Conservation (phyloP, 1,140 invertebrate species). For the Drosophila carrolli region DNA sequence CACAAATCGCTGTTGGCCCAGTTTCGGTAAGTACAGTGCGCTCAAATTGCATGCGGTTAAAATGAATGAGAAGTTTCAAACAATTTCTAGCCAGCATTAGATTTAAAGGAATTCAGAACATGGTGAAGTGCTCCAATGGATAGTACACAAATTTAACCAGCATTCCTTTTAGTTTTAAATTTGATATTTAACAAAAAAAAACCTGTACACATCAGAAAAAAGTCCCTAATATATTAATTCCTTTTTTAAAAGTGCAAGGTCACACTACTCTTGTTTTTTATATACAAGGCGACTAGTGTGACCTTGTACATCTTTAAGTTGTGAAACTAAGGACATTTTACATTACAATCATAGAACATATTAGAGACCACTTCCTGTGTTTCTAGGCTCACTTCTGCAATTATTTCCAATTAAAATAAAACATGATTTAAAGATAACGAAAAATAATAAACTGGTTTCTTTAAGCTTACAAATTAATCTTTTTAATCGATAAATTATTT, state of each 20-base stretch:
- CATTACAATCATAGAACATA: too few relatives aligned
- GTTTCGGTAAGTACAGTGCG: conserved; percentile 18
- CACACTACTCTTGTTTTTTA: not conserved
- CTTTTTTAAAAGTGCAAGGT: not conserved
- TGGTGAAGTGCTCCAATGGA: too few relatives aligned
- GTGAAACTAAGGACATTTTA: not conserved
- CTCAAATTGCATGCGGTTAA: conserved; percentile 1
- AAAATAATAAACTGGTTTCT: not conserved
- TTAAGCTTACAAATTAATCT: conserved; percentile 1
- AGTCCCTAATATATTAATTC: too few relatives aligned
- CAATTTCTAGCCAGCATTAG: not conserved
- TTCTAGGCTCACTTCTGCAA: too few relatives aligned
- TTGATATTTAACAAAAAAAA: too few relatives aligned
- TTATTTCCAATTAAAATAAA: too few relatives aligned
- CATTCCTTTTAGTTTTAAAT: too few relatives aligned
- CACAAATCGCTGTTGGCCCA: conserved; percentile 46
- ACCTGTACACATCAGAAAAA: too few relatives aligned
- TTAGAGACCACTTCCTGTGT: too few relatives aligned
- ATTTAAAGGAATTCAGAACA: not conserved
- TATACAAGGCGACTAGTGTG: not conserved
- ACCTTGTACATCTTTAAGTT: not conserved
- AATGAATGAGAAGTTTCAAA: not conserved
- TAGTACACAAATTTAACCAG: too few relatives aligned
- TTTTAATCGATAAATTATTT: conserved; percentile 28
- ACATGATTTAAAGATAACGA: too few relatives aligned